Percentiles rank a stretch among this genome's conserved stretches.
Evolutionary conservation across 2,888 invertebrate species (phyloP).

Genomic region (Agonopterix heracliana): DNA sequence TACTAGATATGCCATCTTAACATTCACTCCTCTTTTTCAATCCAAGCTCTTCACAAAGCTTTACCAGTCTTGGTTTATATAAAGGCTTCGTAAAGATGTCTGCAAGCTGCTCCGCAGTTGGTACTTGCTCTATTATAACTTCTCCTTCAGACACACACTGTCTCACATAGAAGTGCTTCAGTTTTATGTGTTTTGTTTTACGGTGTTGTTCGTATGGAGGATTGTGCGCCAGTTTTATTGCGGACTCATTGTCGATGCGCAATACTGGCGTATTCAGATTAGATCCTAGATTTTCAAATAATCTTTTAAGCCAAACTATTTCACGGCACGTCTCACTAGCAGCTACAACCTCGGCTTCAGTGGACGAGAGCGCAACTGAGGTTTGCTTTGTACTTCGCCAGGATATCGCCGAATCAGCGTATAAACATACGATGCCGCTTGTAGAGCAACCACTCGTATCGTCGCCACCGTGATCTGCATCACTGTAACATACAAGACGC

Average conservation of each 20-base stretch:
- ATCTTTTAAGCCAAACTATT: not conserved
- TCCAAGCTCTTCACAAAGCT: too few species aligned
- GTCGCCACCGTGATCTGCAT: not conserved
- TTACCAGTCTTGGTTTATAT: not conserved
- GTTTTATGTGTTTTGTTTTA: not conserved
- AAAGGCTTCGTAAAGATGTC: not conserved
- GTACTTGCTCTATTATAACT: not conserved
- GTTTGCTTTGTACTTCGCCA: not conserved
- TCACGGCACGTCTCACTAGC: not conserved
- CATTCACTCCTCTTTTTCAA: too few species aligned
- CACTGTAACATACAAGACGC: not conserved
- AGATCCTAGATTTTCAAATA: not conserved
- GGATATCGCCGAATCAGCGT: not conserved
- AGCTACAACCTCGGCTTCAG: not conserved
- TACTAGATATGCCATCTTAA: too few species aligned
- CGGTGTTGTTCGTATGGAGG: not conserved
- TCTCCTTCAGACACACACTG: not conserved
- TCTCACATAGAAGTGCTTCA: not conserved
- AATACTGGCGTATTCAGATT: not conserved
- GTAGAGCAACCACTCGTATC: not conserved
- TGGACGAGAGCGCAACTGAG: not conserved
- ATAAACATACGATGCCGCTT: not conserved
- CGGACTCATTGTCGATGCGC: not conserved
- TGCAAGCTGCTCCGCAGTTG: not conserved
- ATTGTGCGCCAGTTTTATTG: not conserved